phyloP scores from a whole-genome alignment of 2,797 vertebrate species.

The Pangasius larnaudii region DNA sequence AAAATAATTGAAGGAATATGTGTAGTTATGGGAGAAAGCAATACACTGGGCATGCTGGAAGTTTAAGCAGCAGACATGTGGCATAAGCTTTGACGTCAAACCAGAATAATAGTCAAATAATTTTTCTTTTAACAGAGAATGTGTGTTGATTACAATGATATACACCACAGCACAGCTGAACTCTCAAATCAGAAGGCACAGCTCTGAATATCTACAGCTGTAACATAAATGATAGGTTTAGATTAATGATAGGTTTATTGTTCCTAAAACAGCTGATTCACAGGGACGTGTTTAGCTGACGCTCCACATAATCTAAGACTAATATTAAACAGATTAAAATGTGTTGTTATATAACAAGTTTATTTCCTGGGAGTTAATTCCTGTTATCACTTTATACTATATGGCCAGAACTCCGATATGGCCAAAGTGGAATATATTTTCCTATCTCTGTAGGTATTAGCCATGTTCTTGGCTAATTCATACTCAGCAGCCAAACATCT shows the following conservation, averaged over 20 bases:
- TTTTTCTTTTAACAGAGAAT: background rate
- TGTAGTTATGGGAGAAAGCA: background rate
- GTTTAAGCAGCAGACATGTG: background rate
- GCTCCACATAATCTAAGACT: no score
- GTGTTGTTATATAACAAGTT: background rate
- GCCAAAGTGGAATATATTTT: background rate
- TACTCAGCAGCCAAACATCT: background rate
- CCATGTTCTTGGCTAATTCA: background rate
- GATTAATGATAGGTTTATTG: background rate
- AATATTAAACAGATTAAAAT: background rate
- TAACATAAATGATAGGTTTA: background rate
- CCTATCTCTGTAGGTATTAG: background rate
- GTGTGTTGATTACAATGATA: background rate
- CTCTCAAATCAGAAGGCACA: background rate
- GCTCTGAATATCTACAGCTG: background rate
- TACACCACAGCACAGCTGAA: background rate
- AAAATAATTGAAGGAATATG: background rate
- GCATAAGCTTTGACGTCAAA: slow-evolving; percentile 3
- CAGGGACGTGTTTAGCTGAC: background rate
- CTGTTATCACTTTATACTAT: background rate
- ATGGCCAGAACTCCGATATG: no score
- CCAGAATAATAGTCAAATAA: background rate
- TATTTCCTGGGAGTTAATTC: background rate
- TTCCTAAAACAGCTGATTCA: background rate
- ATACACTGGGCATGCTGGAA: background rate